Evolutionary conservation across 2,888 invertebrate genomes (phyloP), one percentile per base, ranked within the genome.

Genomic region (Drosophila antonietae): DNA sequence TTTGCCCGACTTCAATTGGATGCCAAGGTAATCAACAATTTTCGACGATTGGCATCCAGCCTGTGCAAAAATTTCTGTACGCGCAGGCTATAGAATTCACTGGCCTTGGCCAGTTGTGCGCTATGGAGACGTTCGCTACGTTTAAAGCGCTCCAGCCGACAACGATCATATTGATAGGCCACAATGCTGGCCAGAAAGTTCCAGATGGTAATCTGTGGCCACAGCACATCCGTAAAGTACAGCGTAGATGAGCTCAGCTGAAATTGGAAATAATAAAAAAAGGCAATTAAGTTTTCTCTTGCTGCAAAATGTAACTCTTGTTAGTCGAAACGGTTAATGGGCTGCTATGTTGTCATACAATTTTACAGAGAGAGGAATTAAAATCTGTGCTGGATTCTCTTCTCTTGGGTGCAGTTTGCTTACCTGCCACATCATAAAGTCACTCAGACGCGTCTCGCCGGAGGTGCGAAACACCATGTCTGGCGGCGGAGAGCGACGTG

Each of bases 201-300:
- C 98, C 98, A 99, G 70, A 98, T 95, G 49, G 95, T 95, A 90
- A 99, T 98, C 91, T 98, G 98, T 2, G 99, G 99, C 99, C 99
- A 99, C 41, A 99, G 93, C 0, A 97, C 97, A 74, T 96, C 95
- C 1, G 97, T 95, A 93, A 99, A 99, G 90, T 97, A 96, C 44
- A 99, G 92, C 52, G 97, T 96, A 10, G 84, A 84, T 9, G 97
- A 95, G 88, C 95, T 95, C 43, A 96, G 94, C 96, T 98, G 92
- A 28, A 28, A 28, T 28, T 3, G 28, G 28, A 28, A 28, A 28
- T 28, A 28, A 28, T 28, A 28, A 28, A 28, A 28, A 28, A 28
- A 28, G 28, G 28, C 28, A 28, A 28, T 28, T 28, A 28, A 28
- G 6, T 28, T 28, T 28, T 6, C 28, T 5, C 28, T 28, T 6